Percentiles rank a stretch among this genome's conserved stretches.
These are phyloP conservation scores for Syngnathus scovelli DNA, from an alignment of 2,113 vertebrate genomes.

Conservation along the genomic window DNA sequence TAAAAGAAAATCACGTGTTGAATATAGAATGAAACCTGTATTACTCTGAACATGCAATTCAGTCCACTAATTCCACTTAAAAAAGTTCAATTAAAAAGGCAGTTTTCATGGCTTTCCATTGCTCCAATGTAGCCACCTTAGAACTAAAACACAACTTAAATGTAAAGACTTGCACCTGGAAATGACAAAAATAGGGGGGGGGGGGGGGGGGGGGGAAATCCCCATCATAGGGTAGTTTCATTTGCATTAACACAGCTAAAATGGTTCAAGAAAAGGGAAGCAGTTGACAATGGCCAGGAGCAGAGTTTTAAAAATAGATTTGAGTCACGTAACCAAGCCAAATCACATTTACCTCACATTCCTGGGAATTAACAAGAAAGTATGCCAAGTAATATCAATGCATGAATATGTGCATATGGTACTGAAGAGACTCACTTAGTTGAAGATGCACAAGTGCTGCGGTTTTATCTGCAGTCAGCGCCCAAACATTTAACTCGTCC, in stretches of 20 bases:
- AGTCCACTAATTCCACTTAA: not conserved
- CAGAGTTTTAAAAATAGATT: too few relatives aligned
- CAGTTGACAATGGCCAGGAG: too few relatives aligned
- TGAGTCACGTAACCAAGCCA: too few relatives aligned
- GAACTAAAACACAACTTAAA: not conserved
- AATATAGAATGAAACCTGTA: not conserved
- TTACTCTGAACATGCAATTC: not conserved
- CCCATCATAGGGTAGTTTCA: too few relatives aligned
- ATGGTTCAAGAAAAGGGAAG: too few relatives aligned
- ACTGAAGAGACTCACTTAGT: constrained; percentile 75
- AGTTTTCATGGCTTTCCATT: not conserved
- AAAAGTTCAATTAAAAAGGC: too few relatives aligned
- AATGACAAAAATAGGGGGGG: not conserved
- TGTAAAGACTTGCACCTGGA: not conserved
- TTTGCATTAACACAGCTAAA: too few relatives aligned
- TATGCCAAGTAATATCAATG: not conserved
- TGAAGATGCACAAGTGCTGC: constrained; percentile 87
- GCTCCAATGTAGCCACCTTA: not conserved
- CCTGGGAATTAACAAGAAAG: not conserved
- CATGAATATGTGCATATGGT: not conserved
- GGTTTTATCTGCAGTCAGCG: constrained; percentile 86
- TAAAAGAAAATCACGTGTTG: not conserved
- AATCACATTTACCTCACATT: too few relatives aligned
- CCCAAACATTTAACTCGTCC: constrained; percentile 93
- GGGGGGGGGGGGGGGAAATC: too few relatives aligned